These are phyloP conservation scores for human (Homo sapiens) DNA, from an alignment of 2,113 vertebrate species.

Conservation along the genomic window DNA sequence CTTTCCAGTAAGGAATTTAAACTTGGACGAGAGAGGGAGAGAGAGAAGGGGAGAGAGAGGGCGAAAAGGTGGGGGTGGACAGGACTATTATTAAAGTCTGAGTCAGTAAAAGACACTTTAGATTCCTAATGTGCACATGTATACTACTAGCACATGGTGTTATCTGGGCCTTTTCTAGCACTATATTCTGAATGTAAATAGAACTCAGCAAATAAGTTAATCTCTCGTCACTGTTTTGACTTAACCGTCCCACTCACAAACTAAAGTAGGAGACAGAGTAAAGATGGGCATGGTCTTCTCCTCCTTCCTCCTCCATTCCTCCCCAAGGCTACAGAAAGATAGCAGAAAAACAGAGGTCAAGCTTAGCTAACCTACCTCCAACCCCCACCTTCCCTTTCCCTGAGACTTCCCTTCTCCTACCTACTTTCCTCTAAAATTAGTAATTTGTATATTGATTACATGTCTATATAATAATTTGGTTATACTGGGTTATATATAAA, in stretches of 20 bases:
- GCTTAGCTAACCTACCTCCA: rapidly evolving
- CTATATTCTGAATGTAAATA: neutral
- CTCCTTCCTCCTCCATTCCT: no score
- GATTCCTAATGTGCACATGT: neutral
- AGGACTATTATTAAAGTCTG: conserved; percentile 5
- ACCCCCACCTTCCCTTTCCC: neutral
- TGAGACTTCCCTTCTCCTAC: neutral
- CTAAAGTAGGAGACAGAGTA: neutral
- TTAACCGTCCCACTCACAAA: neutral
- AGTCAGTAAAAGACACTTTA: neutral
- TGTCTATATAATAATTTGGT: conserved; percentile 18
- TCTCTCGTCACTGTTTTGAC: neutral
- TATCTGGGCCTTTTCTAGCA: neutral
- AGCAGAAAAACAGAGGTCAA: neutral
- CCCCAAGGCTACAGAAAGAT: no score
- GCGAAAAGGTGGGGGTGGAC: neutral
- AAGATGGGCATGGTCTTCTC: neutral
- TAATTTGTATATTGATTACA: conserved; percentile 1
- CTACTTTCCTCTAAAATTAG: neutral
- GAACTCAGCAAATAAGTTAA: neutral
- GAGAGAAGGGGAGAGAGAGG: neutral
- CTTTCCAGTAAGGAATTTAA: conserved; percentile 68
- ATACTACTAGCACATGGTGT: neutral
- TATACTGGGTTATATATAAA: neutral
- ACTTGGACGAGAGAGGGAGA: neutral